A percentile compares a stretch with the other conserved stretches of the same genome.
Conservation (phyloP, 2,113 vertebrate genomes). For the Dermatemys mawii region DNA sequence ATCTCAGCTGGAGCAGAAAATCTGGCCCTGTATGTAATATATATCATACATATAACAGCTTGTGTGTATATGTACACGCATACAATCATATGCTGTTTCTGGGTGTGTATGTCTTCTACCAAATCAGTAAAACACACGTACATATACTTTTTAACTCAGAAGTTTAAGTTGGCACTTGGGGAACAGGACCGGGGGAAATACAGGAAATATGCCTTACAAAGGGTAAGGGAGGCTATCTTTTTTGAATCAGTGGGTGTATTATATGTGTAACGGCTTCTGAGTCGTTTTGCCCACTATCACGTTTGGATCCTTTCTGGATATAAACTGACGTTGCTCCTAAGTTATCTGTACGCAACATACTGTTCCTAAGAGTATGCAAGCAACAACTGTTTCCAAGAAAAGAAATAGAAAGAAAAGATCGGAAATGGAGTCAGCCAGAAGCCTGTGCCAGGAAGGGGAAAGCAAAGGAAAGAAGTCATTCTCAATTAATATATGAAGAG, state of each 20-base stretch:
- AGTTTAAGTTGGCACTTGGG: neutral
- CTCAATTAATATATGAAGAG: neutral
- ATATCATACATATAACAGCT: slow-evolving; percentile 6
- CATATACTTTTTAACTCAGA: neutral
- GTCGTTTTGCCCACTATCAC: neutral
- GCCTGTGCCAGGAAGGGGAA: neutral
- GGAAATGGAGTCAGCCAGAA: slow-evolving; percentile 17
- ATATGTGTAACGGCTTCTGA: neutral
- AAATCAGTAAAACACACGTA: slow-evolving; percentile 43
- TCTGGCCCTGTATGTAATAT: slow-evolving; percentile 34
- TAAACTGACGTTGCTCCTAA: neutral
- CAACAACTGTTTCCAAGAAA: slow-evolving; percentile 1
- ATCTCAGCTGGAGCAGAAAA: neutral
- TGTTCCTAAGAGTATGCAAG: neutral
- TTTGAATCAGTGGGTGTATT: neutral
- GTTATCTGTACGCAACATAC: neutral
- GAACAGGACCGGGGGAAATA: neutral
- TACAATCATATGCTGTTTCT: neutral
- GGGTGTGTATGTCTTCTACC: slow-evolving; percentile 41
- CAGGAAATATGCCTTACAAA: neutral
- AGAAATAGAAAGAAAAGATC: neutral
- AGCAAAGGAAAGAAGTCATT: neutral
- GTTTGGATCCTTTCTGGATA: neutral
- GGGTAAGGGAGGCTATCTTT: neutral
- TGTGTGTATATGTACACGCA: neutral